Evolutionary conservation across 53 echinoderm and acorn worm species (phyloP), one percentile per base, ranked within the genome.

Genomic region (Echinometra lucunter): DNA sequence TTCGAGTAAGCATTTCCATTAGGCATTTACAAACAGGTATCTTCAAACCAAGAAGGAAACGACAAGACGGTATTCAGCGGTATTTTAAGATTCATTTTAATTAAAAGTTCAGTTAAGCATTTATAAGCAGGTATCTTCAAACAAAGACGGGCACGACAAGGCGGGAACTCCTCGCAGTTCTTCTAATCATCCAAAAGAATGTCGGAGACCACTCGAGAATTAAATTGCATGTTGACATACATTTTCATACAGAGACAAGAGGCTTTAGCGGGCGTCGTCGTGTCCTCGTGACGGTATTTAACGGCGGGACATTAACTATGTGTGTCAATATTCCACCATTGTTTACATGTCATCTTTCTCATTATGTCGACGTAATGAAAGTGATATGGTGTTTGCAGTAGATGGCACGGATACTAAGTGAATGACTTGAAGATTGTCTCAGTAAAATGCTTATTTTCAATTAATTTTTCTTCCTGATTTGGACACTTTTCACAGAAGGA

Each of bases 291-390:
- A n/a, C 10, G 85, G 85, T 49, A 85, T 85, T 85, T 85, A 45
- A 49, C 49, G 85, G 85, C 47, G 49, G 85, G 85, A 85, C 85
- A 53, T 85, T 85, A 85, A 85, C 85, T 53, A 81, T 85, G 85
- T 85, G 53, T 45, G 85, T 49, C 27, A 49, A 85, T 30, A 85
- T 45, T 16, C 47, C 12, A 28, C 47, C 47, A 85, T 85, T 49
- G 85, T 85, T 85, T 85, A 85, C 85, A 85, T 85, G 85, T 49
- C 85, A 85, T 85, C 85, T 85, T 85, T 45, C 85, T 49, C 85
- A 42, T 81, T 25, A 81, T 40, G 44, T 25, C 25, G 5, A 42
- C 85, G 85, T 85, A n/a, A 85, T 49, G 85, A 47, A 81, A 85
- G 49, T 49, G 85, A 49, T 47, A 49, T 49, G 2, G 28, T 85